phyloP scores from a whole-genome alignment of 53 echinoderm and acorn worm genomes.

The Actinopyga echinites region DNA sequence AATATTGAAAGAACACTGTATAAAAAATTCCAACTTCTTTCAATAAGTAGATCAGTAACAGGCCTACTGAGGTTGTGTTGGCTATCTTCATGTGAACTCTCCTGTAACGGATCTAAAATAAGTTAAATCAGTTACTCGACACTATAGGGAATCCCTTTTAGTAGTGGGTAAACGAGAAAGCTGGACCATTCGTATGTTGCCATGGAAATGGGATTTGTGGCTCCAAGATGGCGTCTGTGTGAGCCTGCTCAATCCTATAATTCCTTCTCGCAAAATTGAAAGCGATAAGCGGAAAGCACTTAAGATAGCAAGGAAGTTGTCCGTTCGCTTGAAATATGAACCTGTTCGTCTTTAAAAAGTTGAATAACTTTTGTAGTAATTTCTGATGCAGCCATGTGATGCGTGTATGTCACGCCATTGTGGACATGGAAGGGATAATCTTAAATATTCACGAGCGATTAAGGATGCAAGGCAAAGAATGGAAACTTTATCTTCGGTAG shows the following conservation, averaged over 20 bases:
- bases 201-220: too few species aligned
- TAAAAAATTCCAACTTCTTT: too few species aligned
- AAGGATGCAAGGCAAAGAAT: neutral
- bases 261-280: neutral
- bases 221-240: neutral
- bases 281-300: neutral
- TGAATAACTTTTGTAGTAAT: neutral
- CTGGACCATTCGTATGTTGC: too few species aligned
- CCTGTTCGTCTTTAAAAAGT: neutral
- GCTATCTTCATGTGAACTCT: too few species aligned
- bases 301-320: neutral
- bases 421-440: neutral
- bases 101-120: too few species aligned
- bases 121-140: too few species aligned
- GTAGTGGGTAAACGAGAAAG: too few species aligned
- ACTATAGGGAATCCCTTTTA: too few species aligned
- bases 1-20: too few species aligned
- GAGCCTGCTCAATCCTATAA: too few species aligned
- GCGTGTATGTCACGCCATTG: neutral
- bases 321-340: conserved; percentile 2
- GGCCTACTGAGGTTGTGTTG: too few species aligned
- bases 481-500: conserved; percentile 5
- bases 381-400: conserved; percentile 4
- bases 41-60: too few species aligned
- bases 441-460: conserved; percentile 18